Conservation (phyloP, 37 sponge, comb jelly and placozoan species). For the Chondrosia reniformis region DNA sequence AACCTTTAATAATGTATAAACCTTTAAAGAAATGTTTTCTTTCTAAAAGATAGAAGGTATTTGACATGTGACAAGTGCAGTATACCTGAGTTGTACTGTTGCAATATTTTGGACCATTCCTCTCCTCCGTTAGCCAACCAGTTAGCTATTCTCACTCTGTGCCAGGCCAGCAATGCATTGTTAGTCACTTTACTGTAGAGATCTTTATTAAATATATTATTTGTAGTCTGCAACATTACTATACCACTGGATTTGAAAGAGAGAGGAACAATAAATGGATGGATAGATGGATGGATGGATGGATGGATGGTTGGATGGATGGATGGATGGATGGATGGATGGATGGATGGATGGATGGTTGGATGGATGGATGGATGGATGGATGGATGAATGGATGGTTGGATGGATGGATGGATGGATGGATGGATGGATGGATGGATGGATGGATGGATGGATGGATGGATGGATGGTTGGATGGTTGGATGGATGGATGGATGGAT, state of each 20-base stretch:
- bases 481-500: too few relatives aligned
- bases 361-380: background rate
- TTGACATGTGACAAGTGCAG: too few relatives aligned
- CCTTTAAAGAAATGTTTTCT: too few relatives aligned
- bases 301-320: background rate
- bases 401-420: background rate
- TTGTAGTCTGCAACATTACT: constrained; percentile 70
- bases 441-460: too few relatives aligned
- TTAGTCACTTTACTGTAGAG: constrained; percentile 35
- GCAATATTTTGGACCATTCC: constrained; percentile 42
- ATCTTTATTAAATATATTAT: constrained; percentile 26
- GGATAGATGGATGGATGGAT: background rate
- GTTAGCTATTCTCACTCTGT: constrained; percentile 65
- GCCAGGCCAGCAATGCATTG: constrained; percentile 63
- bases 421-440: too few relatives aligned
- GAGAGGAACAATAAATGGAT: background rate
- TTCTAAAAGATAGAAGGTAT: too few relatives aligned
- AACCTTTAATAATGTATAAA: too few relatives aligned
- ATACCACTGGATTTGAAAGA: constrained; percentile 31
- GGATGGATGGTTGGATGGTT: too few relatives aligned
- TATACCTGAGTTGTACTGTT: constrained; percentile 65
- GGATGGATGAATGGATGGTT: too few relatives aligned
- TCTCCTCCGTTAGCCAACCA: constrained; percentile 41
- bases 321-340: background rate
- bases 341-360: background rate